A percentile compares a stretch with the other conserved stretches of the same genome.
Conservation (phyloP, 2,888 invertebrate genomes). For the Marronus borbonicus region DNA sequence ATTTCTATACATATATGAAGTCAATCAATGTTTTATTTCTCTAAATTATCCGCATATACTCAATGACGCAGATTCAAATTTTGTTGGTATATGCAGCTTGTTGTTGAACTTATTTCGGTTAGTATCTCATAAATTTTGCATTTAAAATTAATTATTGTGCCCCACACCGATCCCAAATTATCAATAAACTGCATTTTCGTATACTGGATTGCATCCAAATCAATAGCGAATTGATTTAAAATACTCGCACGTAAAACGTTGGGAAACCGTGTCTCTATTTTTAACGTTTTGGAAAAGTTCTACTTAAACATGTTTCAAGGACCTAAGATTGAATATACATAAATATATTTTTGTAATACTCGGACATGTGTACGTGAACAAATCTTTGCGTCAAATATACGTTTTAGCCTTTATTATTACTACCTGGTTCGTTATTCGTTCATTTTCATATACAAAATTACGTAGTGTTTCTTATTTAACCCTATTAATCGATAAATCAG, state of each 20-base stretch:
- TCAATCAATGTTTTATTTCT: too few species aligned
- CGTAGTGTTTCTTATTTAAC: background rate
- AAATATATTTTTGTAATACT: constrained; percentile 27
- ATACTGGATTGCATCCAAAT: constrained; percentile 42
- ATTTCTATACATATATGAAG: too few species aligned
- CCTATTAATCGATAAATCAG: background rate
- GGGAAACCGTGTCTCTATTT: constrained; percentile 24
- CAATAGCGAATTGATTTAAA: constrained; percentile 34
- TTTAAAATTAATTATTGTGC: constrained; percentile 9
- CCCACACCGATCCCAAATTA: background rate
- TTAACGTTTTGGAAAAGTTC: constrained; percentile 22
- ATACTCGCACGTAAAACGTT: constrained; percentile 32
- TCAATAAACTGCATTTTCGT: constrained; percentile 26
- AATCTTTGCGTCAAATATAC: background rate
- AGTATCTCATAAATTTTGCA: constrained; percentile 1
- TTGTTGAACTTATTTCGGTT: background rate
- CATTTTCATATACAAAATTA: background rate
- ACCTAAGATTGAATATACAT: constrained; percentile 1
- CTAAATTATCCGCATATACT: background rate
- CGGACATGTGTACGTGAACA: background rate
- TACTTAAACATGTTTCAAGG: constrained; percentile 36
- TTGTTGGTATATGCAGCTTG: background rate
- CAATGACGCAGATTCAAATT: background rate
- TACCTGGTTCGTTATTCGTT: background rate
- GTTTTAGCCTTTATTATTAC: background rate